phyloP scores from a whole-genome alignment of 1,140 invertebrate genomes.

The Drosophila grimshawi region DNA sequence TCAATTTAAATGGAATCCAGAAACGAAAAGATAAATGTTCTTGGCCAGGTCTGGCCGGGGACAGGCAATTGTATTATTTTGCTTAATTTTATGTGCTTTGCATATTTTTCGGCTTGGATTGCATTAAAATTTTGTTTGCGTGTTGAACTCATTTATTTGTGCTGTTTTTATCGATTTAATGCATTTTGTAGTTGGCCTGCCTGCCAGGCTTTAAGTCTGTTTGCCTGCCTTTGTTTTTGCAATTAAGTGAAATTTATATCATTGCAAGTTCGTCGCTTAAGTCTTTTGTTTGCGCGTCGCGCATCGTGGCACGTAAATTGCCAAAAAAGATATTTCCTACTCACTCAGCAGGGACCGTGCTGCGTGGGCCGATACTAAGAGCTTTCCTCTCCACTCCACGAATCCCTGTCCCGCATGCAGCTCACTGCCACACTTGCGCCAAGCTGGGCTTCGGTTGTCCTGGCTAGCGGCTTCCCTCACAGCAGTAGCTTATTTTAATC shows the following conservation, averaged over 20 bases:
- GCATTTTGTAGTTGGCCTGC: constrained; percentile 65
- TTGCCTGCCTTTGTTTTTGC: constrained; percentile 55
- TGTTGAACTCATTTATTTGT: constrained; percentile 77
- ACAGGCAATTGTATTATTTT: constrained; percentile 50
- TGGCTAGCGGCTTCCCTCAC: constrained; percentile 42
- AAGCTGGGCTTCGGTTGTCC: constrained; percentile 56
- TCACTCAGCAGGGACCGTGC: constrained; percentile 51
- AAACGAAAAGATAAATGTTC: constrained; percentile 73
- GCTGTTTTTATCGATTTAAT: constrained; percentile 74
- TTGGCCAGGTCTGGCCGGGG: constrained; percentile 17
- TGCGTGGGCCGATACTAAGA: constrained; percentile 63
- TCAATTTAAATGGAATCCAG: constrained; percentile 70
- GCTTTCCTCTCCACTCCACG: constrained; percentile 1
- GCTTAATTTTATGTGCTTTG: constrained; percentile 81
- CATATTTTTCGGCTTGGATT: constrained; percentile 56
- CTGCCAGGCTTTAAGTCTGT: constrained; percentile 47
- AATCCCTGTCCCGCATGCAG: not conserved
- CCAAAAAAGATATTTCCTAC: constrained; percentile 73
- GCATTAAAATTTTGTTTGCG: constrained; percentile 77
- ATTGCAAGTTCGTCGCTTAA: constrained; percentile 78
- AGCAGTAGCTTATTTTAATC: constrained; percentile 74
- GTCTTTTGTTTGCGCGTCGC: constrained; percentile 77
- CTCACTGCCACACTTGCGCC: constrained; percentile 11
- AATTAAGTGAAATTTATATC: constrained; percentile 83
- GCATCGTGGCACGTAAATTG: constrained; percentile 75